A percentile compares a stretch with the other conserved stretches of the same genome.
Evolutionary conservation across 2,797 vertebrate species (phyloP).

Genomic region (Sebastes flavidus): DNA sequence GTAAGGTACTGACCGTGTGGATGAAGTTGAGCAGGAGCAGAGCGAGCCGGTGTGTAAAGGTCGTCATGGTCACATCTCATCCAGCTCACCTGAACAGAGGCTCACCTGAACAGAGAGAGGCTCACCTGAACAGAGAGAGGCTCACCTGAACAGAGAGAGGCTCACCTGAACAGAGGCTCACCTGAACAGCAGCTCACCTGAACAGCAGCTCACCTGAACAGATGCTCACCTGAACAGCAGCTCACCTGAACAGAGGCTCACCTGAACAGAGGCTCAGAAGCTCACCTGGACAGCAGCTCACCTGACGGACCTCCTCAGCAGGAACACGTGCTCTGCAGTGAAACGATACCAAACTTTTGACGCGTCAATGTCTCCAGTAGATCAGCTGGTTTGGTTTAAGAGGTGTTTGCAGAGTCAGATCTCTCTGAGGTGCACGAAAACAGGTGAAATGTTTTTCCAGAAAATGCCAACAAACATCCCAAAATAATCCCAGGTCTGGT

Average conservation of each 20-base stretch:
- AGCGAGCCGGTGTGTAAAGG: slow-evolving; percentile 34
- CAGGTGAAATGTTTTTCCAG: no score
- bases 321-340: background rate
- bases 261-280: background rate
- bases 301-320: slow-evolving; percentile 16
- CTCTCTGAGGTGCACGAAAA: no score
- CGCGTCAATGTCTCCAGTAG: background rate
- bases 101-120: background rate
- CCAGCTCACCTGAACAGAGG: background rate
- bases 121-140: no score
- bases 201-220: no score
- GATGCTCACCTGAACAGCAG: no score
- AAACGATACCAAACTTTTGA: background rate
- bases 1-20: slow-evolving; percentile 50
- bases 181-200: no score
- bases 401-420: slow-evolving; percentile 6
- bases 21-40: slow-evolving; percentile 51
- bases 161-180: no score
- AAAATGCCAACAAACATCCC: background rate
- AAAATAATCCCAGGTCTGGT: background rate
- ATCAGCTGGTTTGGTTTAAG: background rate
- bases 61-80: slow-evolving; percentile 56
- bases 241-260: no score
- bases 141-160: no score
- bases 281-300: background rate